Evolutionary conservation across 1,140 invertebrate genomes (phyloP).

Genomic region (Drosophila bocqueti): DNA sequence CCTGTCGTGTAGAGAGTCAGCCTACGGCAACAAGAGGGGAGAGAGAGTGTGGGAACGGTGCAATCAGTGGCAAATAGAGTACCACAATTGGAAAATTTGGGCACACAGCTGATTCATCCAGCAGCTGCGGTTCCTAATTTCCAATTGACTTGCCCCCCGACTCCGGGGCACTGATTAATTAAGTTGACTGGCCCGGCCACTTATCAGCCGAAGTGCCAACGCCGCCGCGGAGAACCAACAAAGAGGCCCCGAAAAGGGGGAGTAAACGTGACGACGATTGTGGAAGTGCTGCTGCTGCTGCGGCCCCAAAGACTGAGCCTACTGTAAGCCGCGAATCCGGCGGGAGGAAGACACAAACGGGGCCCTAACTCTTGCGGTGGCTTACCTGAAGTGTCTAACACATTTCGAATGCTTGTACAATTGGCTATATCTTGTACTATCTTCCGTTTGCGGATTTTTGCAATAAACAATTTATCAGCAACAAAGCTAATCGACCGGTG

Average conservation of each 20-base stretch:
- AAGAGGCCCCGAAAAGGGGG: slow-evolving; percentile 69
- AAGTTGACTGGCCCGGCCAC: slow-evolving; percentile 36
- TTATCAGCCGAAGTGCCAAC: slow-evolving; percentile 67
- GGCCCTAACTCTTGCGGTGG: not conserved
- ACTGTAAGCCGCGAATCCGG: slow-evolving; percentile 9
- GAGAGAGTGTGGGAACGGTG: slow-evolving; percentile 36
- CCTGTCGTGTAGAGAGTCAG: slow-evolving; percentile 15
- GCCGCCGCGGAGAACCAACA: slow-evolving; percentile 48
- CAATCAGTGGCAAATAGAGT: slow-evolving; percentile 8
- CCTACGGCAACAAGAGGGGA: slow-evolving; percentile 3
- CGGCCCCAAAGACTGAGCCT: slow-evolving; percentile 23
- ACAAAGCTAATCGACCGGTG: slow-evolving; percentile 17
- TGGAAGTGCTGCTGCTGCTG: slow-evolving; percentile 8
- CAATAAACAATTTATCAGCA: slow-evolving; percentile 57
- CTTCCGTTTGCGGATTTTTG: slow-evolving; percentile 35
- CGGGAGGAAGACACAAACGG: not conserved
- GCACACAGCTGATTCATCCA: slow-evolving; percentile 56
- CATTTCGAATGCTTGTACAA: slow-evolving; percentile 45
- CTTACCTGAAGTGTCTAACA: slow-evolving; percentile 65
- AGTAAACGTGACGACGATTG: slow-evolving; percentile 74
- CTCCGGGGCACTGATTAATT: slow-evolving; percentile 61
- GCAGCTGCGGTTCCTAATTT: slow-evolving; percentile 17
- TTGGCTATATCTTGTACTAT: slow-evolving; percentile 40
- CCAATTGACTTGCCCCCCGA: slow-evolving; percentile 36
- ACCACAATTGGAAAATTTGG: slow-evolving; percentile 11